Conservation (phyloP, 1,140 invertebrate species). For the Hycleus phaleratus region DNA sequence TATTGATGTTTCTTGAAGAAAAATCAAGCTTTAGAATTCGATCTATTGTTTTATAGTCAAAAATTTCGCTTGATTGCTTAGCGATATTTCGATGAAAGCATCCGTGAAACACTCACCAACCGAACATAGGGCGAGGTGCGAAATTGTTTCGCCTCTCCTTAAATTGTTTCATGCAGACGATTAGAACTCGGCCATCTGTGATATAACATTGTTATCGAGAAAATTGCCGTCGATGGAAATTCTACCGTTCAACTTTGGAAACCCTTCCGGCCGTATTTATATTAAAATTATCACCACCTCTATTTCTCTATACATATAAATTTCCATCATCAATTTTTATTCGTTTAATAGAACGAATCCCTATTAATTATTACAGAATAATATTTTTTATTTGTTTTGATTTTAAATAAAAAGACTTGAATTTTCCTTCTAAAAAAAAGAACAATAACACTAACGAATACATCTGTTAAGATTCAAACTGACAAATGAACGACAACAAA, state of each 20-base stretch:
- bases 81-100: conserved; percentile 28
- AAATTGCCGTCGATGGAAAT: conserved; percentile 32
- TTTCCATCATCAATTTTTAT: too few species aligned
- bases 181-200: conserved; percentile 33
- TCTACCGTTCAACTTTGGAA: neutral
- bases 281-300: too few species aligned
- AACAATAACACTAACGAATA: conserved; percentile 13
- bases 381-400: too few species aligned
- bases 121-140: conserved; percentile 18
- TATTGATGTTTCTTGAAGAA: too few species aligned
- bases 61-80: neutral
- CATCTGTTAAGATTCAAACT: conserved; percentile 10
- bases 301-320: too few species aligned
- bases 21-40: too few species aligned
- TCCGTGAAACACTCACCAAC: conserved; percentile 25
- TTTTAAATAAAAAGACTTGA: too few species aligned
- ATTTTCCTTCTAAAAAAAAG: neutral
- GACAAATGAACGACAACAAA: conserved; percentile 12
- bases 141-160: conserved; percentile 34
- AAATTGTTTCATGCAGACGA: conserved; percentile 36
- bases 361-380: too few species aligned
- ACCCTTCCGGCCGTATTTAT: too few species aligned
- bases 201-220: conserved; percentile 32
- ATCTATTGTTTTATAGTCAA: neutral
- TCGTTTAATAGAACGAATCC: too few species aligned